Evolutionary conservation across 2,888 invertebrate genomes (phyloP), one percentile per base, ranked within the genome.

Genomic region (Dynastes maya): DNA sequence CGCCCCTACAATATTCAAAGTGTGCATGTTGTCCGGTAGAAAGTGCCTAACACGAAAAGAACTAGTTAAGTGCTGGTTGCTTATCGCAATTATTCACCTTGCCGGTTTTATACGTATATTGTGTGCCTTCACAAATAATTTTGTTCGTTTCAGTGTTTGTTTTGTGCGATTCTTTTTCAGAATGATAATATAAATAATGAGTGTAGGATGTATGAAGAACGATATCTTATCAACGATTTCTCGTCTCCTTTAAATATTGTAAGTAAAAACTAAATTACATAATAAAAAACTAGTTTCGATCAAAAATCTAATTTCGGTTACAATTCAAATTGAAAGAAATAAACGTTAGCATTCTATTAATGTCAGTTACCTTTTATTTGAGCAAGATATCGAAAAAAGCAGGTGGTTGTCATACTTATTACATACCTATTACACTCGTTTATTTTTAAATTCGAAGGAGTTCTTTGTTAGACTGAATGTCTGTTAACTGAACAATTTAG

Each of bases 41-140:
- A n/a, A 64, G 32, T 37, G 64, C 37, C 64, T n/a, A 61, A 22
- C 45, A 45, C 45, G 9, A 49, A 45, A 27, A 49, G 49, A 67
- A 67, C 67, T 22, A 49, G 49, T 67, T 67, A 67, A 67, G 67
- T 67, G 67, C 45, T 67, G 11, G 64, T 32, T 63, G 32, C 29
- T 67, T 5, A 67, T 67, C 49, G 67, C 67, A 67, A 67, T 45
- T 64, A 64, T 64, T 67, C 27, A 11, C 11, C 4, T 55, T 49
- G 45, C 45, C 40, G 67, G 67, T 27, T 22, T 67, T 45, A 45
- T 45, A 45, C 45, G 16, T 45, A 16, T 45, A 6, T 3, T 67
- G 67, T 49, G 67, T 67, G n/a, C 9, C 27, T 63, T 16, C 27
- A 9, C 16, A 49, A 45, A 22, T 45, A 49, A 67, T 67, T 67